Evolutionary conservation across 2,113 vertebrate species (phyloP), one percentile per base, ranked within the genome.

Genomic region (Labeo rohita): DNA sequence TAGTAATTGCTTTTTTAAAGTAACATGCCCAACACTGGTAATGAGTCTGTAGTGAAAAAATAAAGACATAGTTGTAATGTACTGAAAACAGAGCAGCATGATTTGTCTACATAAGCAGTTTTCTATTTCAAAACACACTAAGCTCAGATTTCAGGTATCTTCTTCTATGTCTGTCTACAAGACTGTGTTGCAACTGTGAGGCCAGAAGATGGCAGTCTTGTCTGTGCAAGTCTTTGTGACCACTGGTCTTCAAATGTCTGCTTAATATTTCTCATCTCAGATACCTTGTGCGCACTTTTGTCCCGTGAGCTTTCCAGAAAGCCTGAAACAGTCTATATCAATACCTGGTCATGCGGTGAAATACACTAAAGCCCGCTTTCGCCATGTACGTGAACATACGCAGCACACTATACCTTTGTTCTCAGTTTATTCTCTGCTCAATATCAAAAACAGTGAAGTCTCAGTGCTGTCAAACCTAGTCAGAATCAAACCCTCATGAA

Each of bases 131-230:
- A 49, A 74, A 74, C 6, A 2, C 68, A 72, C 39, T n/a, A 73
- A 21, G 45, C 45, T 75, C 45, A 50, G 6, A 50, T 50, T 75
- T 45, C 73, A 49, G 73, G 73, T 75, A 75, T 0, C 47, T 75
- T 28, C 49, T 72, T 65, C 39, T 10, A 8, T 16, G 50, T 50
- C 3, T 68, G 34, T 87, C 65, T 34, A 18, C 5, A 15, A 68
- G 43, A 68, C 18, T 88, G 88, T 66, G 83, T 12, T 85, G 59
- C 72, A 56, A 34, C 34, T n/a, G 3, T 77, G 16, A 68, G 18
- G 13, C 90, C 92, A 92, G 88, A 87, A 65, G 92, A 85, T 88
- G 91, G 90, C 90, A 90, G 79, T 61, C 87, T 91, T 92, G 91
- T 39, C 88, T 88, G 84, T 65, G 21, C 61, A 50, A 83, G 13